Base-by-base conservation (phyloP, 2,888 invertebrate genomes). In the Fragum sueziense region DNA sequence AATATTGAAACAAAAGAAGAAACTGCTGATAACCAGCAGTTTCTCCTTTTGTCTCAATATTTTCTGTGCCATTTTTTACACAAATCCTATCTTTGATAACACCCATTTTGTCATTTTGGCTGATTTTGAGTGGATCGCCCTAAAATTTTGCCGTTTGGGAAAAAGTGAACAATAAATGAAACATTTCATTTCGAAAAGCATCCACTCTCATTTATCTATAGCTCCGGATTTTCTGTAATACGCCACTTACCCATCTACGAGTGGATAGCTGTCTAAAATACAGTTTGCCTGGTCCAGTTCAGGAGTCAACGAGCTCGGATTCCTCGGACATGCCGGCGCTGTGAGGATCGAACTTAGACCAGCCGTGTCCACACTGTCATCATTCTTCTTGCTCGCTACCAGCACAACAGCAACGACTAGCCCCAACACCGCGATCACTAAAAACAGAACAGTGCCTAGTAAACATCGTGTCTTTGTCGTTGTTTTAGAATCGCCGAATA, bases 161-260 rank as follows among this genome's bases (percentile, higher is more conserved):
- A n/a, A n/a, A n/a, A n/a, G n/a, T n/a, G n/a, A n/a, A n/a, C n/a
- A n/a, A n/a, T n/a, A n/a, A n/a, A n/a, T n/a, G n/a, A n/a, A n/a
- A n/a, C n/a, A n/a, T n/a, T n/a, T n/a, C n/a, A n/a, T n/a, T n/a
- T n/a, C n/a, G n/a, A n/a, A n/a, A n/a, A n/a, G n/a, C n/a, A n/a
- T n/a, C n/a, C n/a, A n/a, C n/a, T n/a, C n/a, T n/a, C n/a, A n/a
- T n/a, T n/a, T n/a, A n/a, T n/a, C n/a, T n/a, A n/a, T n/a, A n/a
- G n/a, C n/a, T n/a, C n/a, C n/a, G n/a, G n/a, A n/a, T n/a, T n/a
- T n/a, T n/a, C n/a, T n/a, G n/a, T n/a, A n/a, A n/a, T n/a, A n/a
- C n/a, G n/a, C n/a, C n/a, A 80, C 88, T 82, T 80, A 89, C 89
- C 90, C 90, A 51, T 90, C 90, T 41, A 89, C 83, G 7, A 90